Conservation (phyloP, 2,888 invertebrate genomes). For the Autographa gamma region DNA sequence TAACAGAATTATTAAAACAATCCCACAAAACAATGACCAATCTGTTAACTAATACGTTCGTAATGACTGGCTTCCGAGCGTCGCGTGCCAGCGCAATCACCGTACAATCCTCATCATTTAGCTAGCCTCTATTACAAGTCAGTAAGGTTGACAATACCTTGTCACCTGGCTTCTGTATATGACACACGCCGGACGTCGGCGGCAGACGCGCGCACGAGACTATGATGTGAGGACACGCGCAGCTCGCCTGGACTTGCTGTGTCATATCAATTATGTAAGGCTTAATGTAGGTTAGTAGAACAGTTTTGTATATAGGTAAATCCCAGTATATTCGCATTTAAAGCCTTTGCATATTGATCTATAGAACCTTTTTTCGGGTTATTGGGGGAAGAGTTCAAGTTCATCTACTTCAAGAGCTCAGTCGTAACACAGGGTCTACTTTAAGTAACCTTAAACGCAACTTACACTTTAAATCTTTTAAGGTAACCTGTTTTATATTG, state of each 20-base stretch:
- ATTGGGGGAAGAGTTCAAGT: too few species aligned
- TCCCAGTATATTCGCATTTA: too few species aligned
- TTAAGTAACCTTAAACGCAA: too few species aligned
- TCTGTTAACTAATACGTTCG: conserved; percentile 31
- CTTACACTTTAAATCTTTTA: too few species aligned
- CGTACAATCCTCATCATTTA: background rate
- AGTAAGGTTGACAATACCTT: background rate
- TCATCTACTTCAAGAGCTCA: too few species aligned
- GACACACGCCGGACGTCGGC: background rate
- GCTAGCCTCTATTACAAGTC: background rate
- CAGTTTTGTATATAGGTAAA: background rate
- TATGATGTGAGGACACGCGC: background rate
- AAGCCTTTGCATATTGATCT: too few species aligned
- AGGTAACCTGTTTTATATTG: too few species aligned
- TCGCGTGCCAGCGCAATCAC: conserved; percentile 20
- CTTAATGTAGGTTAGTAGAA: background rate
- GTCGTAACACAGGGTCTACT: too few species aligned
- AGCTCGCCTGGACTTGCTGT: background rate
- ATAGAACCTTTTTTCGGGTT: too few species aligned
- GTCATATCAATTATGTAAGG: background rate
- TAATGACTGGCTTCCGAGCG: conserved; percentile 36
- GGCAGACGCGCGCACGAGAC: conserved; percentile 1
- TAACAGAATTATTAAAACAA: background rate
- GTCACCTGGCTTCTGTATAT: background rate
- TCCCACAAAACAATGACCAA: background rate